Evolutionary conservation across 1,140 invertebrate species (phyloP).

Genomic region (Megathymus violae): DNA sequence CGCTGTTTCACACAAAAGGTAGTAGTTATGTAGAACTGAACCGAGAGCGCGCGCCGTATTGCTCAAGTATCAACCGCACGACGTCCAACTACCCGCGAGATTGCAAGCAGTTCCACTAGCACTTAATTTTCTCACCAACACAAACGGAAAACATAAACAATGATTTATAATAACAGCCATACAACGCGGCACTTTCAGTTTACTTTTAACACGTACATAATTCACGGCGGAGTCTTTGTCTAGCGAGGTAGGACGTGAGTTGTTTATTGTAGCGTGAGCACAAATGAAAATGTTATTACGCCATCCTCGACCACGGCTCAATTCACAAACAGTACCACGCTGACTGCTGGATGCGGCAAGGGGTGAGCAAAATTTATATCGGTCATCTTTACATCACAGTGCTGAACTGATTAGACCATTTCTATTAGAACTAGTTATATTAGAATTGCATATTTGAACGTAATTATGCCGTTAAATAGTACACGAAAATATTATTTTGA

Average conservation of each 20-base stretch:
- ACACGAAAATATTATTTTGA: no score
- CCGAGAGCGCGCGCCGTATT: constrained; percentile 40
- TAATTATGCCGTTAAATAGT: no score
- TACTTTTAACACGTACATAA: constrained; percentile 84
- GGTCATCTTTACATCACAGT: no score
- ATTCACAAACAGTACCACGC: constrained; percentile 42
- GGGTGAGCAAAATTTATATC: neutral
- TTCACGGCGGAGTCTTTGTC: constrained; percentile 81
- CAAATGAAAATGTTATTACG: constrained; percentile 83
- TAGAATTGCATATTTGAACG: no score
- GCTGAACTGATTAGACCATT: no score
- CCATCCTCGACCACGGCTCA: constrained; percentile 61
- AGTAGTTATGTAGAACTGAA: constrained; percentile 23
- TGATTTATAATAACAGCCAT: constrained; percentile 82
- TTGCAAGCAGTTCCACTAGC: constrained; percentile 69
- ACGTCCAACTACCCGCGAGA: constrained; percentile 57
- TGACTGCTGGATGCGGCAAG: constrained; percentile 21
- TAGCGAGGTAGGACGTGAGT: constrained; percentile 80
- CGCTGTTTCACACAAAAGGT: constrained; percentile 20
- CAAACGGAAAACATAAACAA: constrained; percentile 83
- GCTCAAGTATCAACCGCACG: constrained; percentile 47
- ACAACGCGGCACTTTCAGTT: constrained; percentile 80
- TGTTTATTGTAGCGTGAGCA: constrained; percentile 81
- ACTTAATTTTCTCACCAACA: constrained; percentile 76
- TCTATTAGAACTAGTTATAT: no score